Conservation (phyloP, 2,113 vertebrate species). For the Scomber scombrus region DNA sequence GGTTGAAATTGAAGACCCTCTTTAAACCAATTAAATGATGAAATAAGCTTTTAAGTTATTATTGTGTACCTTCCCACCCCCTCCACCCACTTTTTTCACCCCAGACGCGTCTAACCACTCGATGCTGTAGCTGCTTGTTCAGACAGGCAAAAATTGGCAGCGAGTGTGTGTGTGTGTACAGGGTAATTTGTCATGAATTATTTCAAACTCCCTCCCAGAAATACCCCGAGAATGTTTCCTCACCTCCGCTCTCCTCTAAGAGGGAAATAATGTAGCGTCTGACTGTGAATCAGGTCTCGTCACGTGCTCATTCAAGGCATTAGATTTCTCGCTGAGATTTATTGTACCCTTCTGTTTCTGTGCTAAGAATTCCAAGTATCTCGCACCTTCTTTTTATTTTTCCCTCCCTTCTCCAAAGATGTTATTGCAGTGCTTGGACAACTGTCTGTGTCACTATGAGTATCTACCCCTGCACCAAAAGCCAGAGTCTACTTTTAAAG, state of each 20-base stretch:
- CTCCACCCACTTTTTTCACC: neutral
- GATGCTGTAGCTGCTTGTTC: slow-evolving; percentile 56
- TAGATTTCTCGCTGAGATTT: slow-evolving; percentile 21
- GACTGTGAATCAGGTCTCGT: slow-evolving; percentile 20
- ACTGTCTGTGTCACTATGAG: neutral
- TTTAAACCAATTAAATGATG: slow-evolving; percentile 51
- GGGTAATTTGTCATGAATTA: slow-evolving; percentile 72
- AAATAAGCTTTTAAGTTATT: slow-evolving; percentile 23
- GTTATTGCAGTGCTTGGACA: neutral
- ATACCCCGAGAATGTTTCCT: slow-evolving; percentile 65
- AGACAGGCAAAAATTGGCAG: slow-evolving; percentile 50
- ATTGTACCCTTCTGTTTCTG: neutral
- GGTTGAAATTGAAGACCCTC: slow-evolving; percentile 19
- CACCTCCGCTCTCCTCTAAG: slow-evolving; percentile 21
- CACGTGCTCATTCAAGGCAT: slow-evolving; percentile 19
- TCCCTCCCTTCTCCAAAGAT: neutral
- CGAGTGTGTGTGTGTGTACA: neutral
- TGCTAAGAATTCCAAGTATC: slow-evolving; percentile 44
- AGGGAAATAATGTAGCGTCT: slow-evolving; percentile 14
- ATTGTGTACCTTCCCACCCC: neutral
- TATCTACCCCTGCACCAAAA: neutral
- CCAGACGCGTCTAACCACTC: neutral
- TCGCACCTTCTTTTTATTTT: neutral
- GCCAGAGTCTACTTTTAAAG: neutral
- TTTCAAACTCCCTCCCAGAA: slow-evolving; percentile 46